These are phyloP conservation scores for Baronia brevicornis DNA, from an alignment of 2,888 invertebrate species.

Conservation along the genomic window DNA sequence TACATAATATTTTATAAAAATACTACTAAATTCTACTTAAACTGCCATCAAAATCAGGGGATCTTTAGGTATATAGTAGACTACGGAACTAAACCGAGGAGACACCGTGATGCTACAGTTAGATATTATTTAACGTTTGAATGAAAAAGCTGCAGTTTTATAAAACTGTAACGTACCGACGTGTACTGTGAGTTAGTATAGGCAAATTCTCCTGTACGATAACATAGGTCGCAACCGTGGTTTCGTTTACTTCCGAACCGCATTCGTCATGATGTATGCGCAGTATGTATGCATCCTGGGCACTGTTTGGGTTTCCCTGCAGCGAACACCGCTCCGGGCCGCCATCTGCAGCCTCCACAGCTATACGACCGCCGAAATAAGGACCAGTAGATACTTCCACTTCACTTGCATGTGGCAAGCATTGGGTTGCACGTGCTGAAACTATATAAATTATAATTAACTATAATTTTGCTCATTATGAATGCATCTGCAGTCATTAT, in stretches of 20 bases:
- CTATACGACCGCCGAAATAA: constrained; percentile 85
- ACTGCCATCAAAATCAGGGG: too few species aligned
- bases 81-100: too few species aligned
- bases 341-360: constrained; percentile 82
- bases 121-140: constrained; percentile 14
- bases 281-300: constrained; percentile 83
- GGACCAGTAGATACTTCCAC: constrained; percentile 90
- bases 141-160: constrained; percentile 17
- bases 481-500: too few species aligned
- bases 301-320: constrained; percentile 83
- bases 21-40: too few species aligned
- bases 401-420: constrained; percentile 86
- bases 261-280: constrained; percentile 84
- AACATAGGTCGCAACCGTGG: constrained; percentile 87
- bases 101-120: too few species aligned
- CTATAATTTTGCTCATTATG: too few species aligned
- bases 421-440: constrained; percentile 87
- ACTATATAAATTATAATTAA: constrained; percentile 60
- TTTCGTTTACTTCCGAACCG: constrained; percentile 84
- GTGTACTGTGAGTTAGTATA: constrained; percentile 87
- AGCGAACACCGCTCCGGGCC: constrained; percentile 81
- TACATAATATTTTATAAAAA: too few species aligned
- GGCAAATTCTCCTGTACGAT: constrained; percentile 89
- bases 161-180: constrained; percentile 59
- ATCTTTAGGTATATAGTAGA: too few species aligned